Base-by-base conservation (phyloP, 2,113 vertebrate genomes). In the Actenoides lindsayi region DNA sequence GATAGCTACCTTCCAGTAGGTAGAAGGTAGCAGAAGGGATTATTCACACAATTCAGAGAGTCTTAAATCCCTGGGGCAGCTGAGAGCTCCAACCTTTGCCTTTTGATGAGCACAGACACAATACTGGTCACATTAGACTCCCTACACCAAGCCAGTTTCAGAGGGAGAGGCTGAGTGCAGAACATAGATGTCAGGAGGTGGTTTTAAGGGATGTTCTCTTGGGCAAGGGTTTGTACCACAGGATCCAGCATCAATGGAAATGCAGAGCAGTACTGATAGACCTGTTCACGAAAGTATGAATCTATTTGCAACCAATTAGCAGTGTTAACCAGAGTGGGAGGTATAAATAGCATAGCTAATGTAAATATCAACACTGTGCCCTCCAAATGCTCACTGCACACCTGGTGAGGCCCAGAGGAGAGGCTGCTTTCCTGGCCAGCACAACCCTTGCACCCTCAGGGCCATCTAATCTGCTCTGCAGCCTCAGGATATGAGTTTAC, bases 251-350 rank as follows among this genome's bases (percentile, higher is more conserved):
- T 28, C 85, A 48, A 9, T 21, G 74, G 60, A 35, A 83, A 46
- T 3, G 57, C 79, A 93, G 78, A n/a, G 51, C 77, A 84, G 71
- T 74, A 86, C 23, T 73, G n/a, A 84, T 51, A 71, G 90, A 84
- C 13, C 67, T 53, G 46, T 78, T 88, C 69, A 81, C 39, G 70
- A 53, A 86, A 33, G 37, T 19, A 75, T 73, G 59, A 91, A 95
- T 94, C 67, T 18, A 92, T 92, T 63, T 94, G 84, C 92, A 93
- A 71, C 27, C 87, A 89, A 92, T 97, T 93, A 96, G 80, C 33
- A 83, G 63, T 28, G 56, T 82, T 94, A 88, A 92, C 79, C 5
- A 0, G 53, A 96, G 51, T 12, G 64, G 63, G 87, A 94, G n/a
- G 82, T 87, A 89, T 54, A 54, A 93, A 93, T 35, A 93, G 68